Base-by-base conservation (phyloP, 2,797 vertebrate species). In the Sebastes melanostomus region DNA sequence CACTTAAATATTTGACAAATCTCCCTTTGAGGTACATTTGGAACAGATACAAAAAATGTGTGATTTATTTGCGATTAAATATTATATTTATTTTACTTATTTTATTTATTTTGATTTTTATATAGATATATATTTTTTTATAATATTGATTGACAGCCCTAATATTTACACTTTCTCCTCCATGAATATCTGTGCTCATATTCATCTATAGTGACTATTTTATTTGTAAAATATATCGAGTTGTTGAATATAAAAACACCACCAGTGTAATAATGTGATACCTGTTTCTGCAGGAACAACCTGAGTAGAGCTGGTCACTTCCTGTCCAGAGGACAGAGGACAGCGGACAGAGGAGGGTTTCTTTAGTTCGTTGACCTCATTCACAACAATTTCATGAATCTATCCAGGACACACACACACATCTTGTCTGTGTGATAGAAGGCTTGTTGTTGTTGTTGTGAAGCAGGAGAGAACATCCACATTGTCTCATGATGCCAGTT, bases 401-500 rank as follows among this genome's bases (percentile, higher is more conserved):
- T n/a, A n/a, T 56, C 25, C 18, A 50, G 46, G 46, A 50, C 79
- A 60, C 34, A 46, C 68, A 60, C 55, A 67, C 29, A 55, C 12
- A 7, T 5, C 11, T 22, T 70, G 69, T 81, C 58, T 25, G 58
- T 79, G n/a, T 55, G 66, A 77, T 46, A 80, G 76, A 82, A 2
- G 27, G 46, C 62, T 62, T 69, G 58, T 88, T 88, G 77, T 72
- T 80, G 46, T 42, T 42, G 42, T 46, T 46, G 42, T 46, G 80
- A 54, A 18, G 27, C 69, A 66, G 75, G 4, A 73, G n/a, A 38
- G 77, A 80, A 85, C 62, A 18, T 75, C 56, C 60, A 0, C 66
- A 67, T 46, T 74, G 73, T 77, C 54, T 72, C 50, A 63, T 54
- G 69, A 5, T 65, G 72, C 68, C 72, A 76, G 22, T 85, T 85